phyloP scores from a whole-genome alignment of 1,140 invertebrate species.

The Eubasilissa regina region DNA sequence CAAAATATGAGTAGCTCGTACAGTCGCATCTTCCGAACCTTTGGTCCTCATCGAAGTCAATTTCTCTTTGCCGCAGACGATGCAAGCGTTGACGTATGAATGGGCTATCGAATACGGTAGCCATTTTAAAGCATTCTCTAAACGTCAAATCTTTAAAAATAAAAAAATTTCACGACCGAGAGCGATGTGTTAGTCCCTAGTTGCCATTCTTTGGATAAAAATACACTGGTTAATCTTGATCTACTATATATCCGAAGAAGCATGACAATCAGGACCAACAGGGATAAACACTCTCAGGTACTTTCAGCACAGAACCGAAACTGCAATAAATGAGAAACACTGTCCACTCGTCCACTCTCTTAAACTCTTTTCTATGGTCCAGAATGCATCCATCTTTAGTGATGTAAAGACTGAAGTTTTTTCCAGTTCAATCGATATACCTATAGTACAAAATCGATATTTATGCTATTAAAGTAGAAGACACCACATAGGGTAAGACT shows the following conservation, averaged over 20 bases:
- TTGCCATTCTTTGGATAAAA: constrained; percentile 38
- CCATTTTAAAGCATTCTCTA: constrained; percentile 65
- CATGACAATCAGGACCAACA: constrained; percentile 30
- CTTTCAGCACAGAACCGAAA: background rate
- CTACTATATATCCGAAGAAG: background rate
- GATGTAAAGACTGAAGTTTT: too few species aligned
- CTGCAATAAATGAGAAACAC: background rate
- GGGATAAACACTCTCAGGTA: constrained; percentile 9
- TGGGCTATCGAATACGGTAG: constrained; percentile 76
- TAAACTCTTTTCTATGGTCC: too few species aligned
- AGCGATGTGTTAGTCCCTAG: constrained; percentile 19
- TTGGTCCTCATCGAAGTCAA: constrained; percentile 74
- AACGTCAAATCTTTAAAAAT: constrained; percentile 36
- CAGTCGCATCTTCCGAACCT: constrained; percentile 78
- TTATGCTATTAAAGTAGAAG: too few species aligned
- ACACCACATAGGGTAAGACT: too few species aligned
- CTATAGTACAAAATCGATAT: too few species aligned
- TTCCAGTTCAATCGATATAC: too few species aligned
- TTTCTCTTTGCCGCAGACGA: constrained; percentile 74
- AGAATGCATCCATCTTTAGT: too few species aligned
- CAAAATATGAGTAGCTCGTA: constrained; percentile 78
- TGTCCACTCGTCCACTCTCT: too few species aligned
- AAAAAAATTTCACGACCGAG: background rate
- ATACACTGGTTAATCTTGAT: background rate
- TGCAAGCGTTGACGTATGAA: constrained; percentile 75